Evolutionary conservation across 2,888 invertebrate genomes (phyloP).

Genomic region (Lithodes maja): DNA sequence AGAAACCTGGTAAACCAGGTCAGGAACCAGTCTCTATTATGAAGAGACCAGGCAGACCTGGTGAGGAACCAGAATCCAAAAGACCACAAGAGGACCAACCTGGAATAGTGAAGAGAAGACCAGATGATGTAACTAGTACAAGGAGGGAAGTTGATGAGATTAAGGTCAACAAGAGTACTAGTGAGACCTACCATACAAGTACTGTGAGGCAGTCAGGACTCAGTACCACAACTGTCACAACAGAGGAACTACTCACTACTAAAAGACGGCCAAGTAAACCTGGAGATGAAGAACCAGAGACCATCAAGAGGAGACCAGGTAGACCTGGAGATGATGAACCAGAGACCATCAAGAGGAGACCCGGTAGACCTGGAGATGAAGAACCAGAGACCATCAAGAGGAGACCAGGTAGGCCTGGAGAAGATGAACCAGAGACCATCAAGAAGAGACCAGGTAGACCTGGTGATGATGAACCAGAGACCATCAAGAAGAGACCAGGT

Average conservation of each 20-base stretch:
- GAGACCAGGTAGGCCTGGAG: conserved; percentile 3
- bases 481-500: conserved; percentile 11
- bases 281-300: conserved; percentile 8
- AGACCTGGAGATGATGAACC: conserved; percentile 17
- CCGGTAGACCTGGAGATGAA: conserved; percentile 6
- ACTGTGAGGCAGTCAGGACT: background rate
- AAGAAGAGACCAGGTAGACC: conserved; percentile 29
- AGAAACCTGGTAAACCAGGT: background rate
- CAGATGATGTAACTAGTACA: background rate
- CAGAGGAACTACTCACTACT: background rate
- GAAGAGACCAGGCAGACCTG: conserved; percentile 17
- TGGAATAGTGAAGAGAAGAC: conserved; percentile 8
- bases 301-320: conserved; percentile 15
- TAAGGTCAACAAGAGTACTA: background rate
- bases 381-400: conserved; percentile 16
- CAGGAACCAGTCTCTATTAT: background rate
- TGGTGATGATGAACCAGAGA: conserved; percentile 30
- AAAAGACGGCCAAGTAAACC: background rate
- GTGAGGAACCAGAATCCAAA: conserved; percentile 16
- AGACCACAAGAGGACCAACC: conserved; percentile 3
- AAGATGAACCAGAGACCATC: conserved; percentile 15
- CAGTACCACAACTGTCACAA: background rate
- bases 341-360: background rate
- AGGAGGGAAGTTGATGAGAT: conserved; percentile 1
- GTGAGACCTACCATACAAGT: conserved; percentile 7